These are phyloP conservation scores for Lophius americanus DNA, from an alignment of 2,797 vertebrate species.

Conservation along the genomic window DNA sequence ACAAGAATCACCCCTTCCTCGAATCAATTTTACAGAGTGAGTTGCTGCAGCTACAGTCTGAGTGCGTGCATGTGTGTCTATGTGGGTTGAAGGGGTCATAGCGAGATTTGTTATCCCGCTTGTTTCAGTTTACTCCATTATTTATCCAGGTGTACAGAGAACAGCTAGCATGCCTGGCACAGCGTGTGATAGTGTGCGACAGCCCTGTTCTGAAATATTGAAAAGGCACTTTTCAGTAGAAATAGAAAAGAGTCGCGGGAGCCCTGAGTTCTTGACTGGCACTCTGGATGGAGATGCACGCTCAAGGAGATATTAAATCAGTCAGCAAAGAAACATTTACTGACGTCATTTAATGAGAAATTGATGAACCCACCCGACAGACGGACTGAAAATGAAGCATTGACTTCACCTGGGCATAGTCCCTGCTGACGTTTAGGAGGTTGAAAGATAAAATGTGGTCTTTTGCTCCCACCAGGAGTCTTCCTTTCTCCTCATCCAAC, in stretches of 20 bases:
- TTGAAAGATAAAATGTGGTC: conserved; percentile 98
- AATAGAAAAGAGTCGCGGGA: conserved; percentile 70
- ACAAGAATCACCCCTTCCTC: conserved; percentile 7
- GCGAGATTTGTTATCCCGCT: conserved; percentile 78
- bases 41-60: conserved; percentile 30
- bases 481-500: conserved; percentile 94
- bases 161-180: conserved; percentile 74
- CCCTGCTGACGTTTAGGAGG: conserved; percentile 94
- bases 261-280: conserved; percentile 52
- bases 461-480: conserved; percentile 95
- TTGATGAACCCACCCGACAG: conserved; percentile 10
- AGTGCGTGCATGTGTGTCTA: conserved; percentile 42
- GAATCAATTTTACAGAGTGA: conserved; percentile 29
- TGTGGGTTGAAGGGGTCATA: conserved; percentile 62
- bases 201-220: conserved; percentile 79
- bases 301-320: conserved; percentile 35
- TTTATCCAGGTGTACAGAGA: conserved; percentile 82
- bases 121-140: conserved; percentile 82
- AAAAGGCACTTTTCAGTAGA: conserved; percentile 74
- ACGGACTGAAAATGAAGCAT: conserved; percentile 8
- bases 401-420: conserved; percentile 89
- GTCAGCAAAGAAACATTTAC: conserved; percentile 34
- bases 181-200: conserved; percentile 75
- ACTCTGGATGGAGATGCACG: conserved; percentile 37
- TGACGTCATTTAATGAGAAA: conserved; percentile 10